These are phyloP conservation scores for Acromyrmex echinatior DNA, from an alignment of 1,140 invertebrate species.

Conservation along the genomic window DNA sequence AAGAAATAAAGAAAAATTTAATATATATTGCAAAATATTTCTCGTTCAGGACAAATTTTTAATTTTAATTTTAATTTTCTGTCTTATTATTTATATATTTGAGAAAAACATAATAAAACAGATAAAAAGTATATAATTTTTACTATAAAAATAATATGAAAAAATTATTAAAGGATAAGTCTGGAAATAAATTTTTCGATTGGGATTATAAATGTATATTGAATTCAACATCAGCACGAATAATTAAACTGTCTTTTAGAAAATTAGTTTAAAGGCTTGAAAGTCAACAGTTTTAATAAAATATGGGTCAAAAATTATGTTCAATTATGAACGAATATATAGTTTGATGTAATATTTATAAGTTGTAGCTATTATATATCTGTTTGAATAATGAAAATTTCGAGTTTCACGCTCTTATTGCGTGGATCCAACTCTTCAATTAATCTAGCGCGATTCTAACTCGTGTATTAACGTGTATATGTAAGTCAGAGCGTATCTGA, in stretches of 20 bases:
- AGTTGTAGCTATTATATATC: constrained; percentile 18
- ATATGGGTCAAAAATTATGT: background rate
- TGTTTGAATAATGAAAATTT: background rate
- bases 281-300: background rate
- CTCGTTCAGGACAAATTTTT: background rate
- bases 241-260: background rate
- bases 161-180: background rate
- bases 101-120: background rate
- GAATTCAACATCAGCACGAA: no score
- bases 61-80: background rate
- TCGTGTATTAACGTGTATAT: background rate
- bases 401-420: constrained; percentile 4
- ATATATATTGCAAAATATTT: background rate
- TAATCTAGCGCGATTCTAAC: background rate
- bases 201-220: no score
- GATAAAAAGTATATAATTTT: background rate
- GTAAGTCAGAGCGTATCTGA: background rate
- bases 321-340: background rate
- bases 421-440: background rate
- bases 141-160: background rate
- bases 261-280: background rate
- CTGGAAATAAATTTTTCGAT: no score
- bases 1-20: background rate
- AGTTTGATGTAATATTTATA: background rate
- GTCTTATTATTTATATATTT: background rate